Conservation (phyloP, 2,888 invertebrate genomes). For the Acanthosepion pharaonis region DNA sequence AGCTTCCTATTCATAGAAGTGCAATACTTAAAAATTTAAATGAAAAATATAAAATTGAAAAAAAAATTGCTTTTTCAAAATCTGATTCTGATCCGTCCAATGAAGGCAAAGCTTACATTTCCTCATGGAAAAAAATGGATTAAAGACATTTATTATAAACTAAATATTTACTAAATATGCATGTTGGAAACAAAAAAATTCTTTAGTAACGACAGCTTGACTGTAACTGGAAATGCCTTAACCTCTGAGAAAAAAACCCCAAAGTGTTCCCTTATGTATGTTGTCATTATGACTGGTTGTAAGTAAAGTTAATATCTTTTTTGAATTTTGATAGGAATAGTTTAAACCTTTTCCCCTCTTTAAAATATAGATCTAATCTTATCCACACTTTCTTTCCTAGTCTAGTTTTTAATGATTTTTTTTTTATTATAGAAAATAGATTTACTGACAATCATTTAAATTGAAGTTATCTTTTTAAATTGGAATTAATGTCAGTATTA, state of each 20-base stretch:
- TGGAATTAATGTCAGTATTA: no score
- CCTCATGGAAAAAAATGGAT: constrained; percentile 9
- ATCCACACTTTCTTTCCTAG: background rate
- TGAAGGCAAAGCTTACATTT: background rate
- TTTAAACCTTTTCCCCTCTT: background rate
- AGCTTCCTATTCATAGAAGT: background rate
- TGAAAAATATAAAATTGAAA: background rate
- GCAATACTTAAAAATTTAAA: constrained; percentile 10
- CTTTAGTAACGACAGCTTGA: background rate
- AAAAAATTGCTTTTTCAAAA: background rate
- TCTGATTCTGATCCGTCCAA: constrained; percentile 33
- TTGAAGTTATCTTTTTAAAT: background rate
- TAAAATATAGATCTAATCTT: background rate
- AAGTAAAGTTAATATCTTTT: background rate
- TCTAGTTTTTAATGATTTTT: background rate
- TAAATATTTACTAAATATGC: background rate
- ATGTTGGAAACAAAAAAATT: background rate
- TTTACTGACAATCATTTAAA: background rate
- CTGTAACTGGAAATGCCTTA: background rate
- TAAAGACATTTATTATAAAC: constrained; percentile 4
- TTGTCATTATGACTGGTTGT: background rate
- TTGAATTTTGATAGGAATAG: background rate
- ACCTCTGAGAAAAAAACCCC: background rate
- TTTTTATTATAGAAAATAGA: background rate
- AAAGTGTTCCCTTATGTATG: background rate